Evolutionary conservation across 2,888 invertebrate genomes (phyloP).

Genomic region (Drosophila seclusa): DNA sequence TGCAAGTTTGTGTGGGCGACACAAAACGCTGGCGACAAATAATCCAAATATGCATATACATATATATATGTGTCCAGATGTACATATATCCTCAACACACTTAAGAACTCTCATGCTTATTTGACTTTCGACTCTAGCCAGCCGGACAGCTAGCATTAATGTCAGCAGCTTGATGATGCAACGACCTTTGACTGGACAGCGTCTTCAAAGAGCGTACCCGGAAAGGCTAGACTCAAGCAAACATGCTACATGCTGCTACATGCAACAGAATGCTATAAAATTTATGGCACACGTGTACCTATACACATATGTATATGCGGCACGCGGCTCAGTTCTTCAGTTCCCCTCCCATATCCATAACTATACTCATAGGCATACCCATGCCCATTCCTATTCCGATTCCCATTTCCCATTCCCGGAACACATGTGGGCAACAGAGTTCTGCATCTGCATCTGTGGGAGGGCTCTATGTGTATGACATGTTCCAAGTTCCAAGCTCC

Average conservation of each 20-base stretch:
- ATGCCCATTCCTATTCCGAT: slow-evolving; percentile 17
- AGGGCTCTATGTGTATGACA: slow-evolving; percentile 19
- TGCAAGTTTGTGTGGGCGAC: slow-evolving; percentile 80
- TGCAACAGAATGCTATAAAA: slow-evolving; percentile 51
- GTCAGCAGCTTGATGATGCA: slow-evolving; percentile 75
- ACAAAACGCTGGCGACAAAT: slow-evolving; percentile 74
- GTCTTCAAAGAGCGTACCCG: slow-evolving; percentile 62
- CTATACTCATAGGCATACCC: slow-evolving; percentile 12
- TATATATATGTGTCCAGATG: not conserved
- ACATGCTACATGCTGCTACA: slow-evolving; percentile 46
- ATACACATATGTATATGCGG: slow-evolving; percentile 41
- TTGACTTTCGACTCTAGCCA: slow-evolving; percentile 6
- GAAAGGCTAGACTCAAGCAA: slow-evolving; percentile 45
- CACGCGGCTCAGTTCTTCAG: slow-evolving; percentile 61
- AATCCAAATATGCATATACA: slow-evolving; percentile 57
- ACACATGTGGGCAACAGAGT: slow-evolving; percentile 62
- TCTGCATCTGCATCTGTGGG: slow-evolving; percentile 49
- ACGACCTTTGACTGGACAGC: slow-evolving; percentile 70
- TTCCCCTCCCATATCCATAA: slow-evolving; percentile 6
- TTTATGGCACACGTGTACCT: slow-evolving; percentile 42
- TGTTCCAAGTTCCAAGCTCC: slow-evolving; percentile 31
- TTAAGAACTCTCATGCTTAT: slow-evolving; percentile 9
- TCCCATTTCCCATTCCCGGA: slow-evolving; percentile 61
- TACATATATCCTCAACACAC: not conserved
- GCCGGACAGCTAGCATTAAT: slow-evolving; percentile 60